A percentile compares a stretch with the other conserved stretches of the same genome.
Evolutionary conservation across 2,888 invertebrate genomes (phyloP).

Genomic region (Uropetala carovei): DNA sequence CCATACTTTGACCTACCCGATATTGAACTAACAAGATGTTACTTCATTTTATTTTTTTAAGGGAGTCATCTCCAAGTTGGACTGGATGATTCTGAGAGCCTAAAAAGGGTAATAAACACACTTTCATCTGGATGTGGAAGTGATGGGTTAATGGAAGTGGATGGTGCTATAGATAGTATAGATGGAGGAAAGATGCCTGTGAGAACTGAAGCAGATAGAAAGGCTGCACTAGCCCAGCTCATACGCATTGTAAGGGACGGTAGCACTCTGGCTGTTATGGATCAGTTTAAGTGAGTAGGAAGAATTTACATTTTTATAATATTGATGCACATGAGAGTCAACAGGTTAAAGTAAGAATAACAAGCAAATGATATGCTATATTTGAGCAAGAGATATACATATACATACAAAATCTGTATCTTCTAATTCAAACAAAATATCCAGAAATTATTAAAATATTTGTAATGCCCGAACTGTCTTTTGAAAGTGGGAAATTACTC

Average conservation of each 20-base stretch:
- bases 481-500: neutral
- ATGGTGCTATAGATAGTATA: slow-evolving; percentile 69
- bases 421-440: neutral
- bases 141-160: slow-evolving; percentile 68
- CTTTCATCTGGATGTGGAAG: slow-evolving; percentile 18
- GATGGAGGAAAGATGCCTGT: slow-evolving; percentile 67
- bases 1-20: too few relatives aligned
- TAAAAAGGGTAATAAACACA: slow-evolving; percentile 33
- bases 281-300: slow-evolving; percentile 74
- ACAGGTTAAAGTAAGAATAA: neutral
- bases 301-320: neutral
- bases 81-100: slow-evolving; percentile 43
- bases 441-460: neutral
- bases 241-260: slow-evolving; percentile 75
- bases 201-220: slow-evolving; percentile 69
- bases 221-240: slow-evolving; percentile 74
- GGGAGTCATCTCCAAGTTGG: slow-evolving; percentile 53
- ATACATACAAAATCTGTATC: neutral
- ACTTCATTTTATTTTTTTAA: neutral
- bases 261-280: slow-evolving; percentile 75
- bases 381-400: neutral
- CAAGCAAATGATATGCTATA: neutral
- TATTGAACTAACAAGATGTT: neutral
- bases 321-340: too few relatives aligned
- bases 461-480: neutral